Evolutionary conservation across 2,888 invertebrate genomes (phyloP).

Genomic region (Taenaris catops): DNA sequence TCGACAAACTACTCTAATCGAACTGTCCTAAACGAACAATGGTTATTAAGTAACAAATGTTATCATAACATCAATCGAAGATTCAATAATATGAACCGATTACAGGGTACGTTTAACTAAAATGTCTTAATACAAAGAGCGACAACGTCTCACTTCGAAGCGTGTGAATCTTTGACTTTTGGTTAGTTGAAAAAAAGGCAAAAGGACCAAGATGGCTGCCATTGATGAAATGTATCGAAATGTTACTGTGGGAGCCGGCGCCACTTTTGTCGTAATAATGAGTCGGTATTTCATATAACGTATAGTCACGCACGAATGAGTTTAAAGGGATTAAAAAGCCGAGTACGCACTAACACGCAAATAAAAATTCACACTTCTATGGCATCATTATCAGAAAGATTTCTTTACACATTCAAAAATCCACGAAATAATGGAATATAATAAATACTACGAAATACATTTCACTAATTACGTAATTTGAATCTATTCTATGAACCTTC

Average conservation of each 20-base stretch:
- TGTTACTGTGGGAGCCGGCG: constrained; percentile 56
- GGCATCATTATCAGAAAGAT: too few species aligned
- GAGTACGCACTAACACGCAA: too few species aligned
- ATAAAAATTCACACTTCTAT: too few species aligned
- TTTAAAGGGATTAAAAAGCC: too few species aligned
- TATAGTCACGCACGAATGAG: constrained; percentile 26
- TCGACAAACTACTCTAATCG: background rate
- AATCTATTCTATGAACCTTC: too few species aligned
- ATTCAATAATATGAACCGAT: constrained; percentile 38
- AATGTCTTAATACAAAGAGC: constrained; percentile 35
- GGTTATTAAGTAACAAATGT: constrained; percentile 19
- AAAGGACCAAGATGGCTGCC: constrained; percentile 39
- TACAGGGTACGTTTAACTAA: constrained; percentile 33
- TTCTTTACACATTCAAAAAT: too few species aligned
- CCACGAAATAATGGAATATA: too few species aligned
- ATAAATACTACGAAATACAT: too few species aligned
- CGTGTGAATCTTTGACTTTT: constrained; percentile 52
- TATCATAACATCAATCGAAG: constrained; percentile 50
- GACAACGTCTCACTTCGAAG: constrained; percentile 50
- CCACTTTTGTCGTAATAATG: constrained; percentile 45
- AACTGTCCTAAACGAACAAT: constrained; percentile 2
- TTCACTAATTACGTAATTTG: too few species aligned
- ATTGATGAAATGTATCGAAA: constrained; percentile 57
- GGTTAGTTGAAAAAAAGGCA: constrained; percentile 26
- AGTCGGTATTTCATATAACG: constrained; percentile 45